Base-by-base conservation (phyloP, 2,113 vertebrate genomes). In the Passer montanus region DNA sequence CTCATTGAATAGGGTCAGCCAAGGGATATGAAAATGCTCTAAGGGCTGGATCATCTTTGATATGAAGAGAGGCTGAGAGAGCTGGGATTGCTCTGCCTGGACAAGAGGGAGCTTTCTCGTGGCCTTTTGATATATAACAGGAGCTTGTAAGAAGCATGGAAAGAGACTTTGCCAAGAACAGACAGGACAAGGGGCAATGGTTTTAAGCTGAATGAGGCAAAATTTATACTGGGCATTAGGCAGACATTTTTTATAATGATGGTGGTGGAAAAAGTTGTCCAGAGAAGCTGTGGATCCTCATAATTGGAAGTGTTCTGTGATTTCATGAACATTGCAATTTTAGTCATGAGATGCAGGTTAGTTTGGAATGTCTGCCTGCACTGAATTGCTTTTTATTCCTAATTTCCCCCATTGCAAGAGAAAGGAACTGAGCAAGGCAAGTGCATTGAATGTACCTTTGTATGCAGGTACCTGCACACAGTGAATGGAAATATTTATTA, bases 1-100 rank as follows among this genome's bases (percentile, higher is more conserved):
- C 5, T 37, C 1, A 0, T 17, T 72, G 8, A 23, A 58, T 0
- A 1, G n/a, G 43, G 24, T 20, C 33, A 19, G 20, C 50, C 0
- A 3, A 43, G 13, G 24, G 19, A 11, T 11, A 4, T 0, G 2
- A 37, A 75, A 55, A 39, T 16, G 28, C 15, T 66, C 11, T 2
- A 10, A 28, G 41, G 7, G 9, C 26, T 92, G 72, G 4, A 70
- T 3, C 41, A 66, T 6, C 33, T 69, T 12, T 91, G 6, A 60
- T 50, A 0, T 16, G 30, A 76, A 4, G 23, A 52, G 11, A 67
- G 27, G 15, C 31, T 58, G 63, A 46, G 44, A 31, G 6, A 59
- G 12, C 4, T 64, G n/a, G 13, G 7, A 14, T n/a, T 46, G 8
- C 3, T 64, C 44, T 46, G 16, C 39, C 28, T 50, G 55, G 10